Conservation (phyloP, 2,113 vertebrate species). For the Ophthalmotilapia sp. region DNA sequence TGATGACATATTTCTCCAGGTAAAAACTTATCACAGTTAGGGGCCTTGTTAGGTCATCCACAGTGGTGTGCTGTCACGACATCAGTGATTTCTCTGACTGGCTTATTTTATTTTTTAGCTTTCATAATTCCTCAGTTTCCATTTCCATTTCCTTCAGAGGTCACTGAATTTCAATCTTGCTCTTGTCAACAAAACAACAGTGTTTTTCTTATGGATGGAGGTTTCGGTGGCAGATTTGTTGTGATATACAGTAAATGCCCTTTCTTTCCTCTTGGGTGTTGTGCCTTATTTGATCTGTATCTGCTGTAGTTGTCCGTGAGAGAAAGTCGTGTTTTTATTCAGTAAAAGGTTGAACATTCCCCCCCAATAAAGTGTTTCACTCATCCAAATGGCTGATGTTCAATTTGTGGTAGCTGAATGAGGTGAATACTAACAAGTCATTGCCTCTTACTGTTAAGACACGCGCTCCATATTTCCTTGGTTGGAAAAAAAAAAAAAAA, state of each 20-base stretch:
- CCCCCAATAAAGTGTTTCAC: conserved; percentile 75
- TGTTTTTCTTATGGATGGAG: neutral
- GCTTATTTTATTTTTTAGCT: neutral
- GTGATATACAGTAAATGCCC: conserved; percentile 11
- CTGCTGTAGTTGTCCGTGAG: conserved; percentile 73
- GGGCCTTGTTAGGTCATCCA: neutral
- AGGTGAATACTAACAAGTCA: conserved; percentile 2
- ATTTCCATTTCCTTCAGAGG: neutral
- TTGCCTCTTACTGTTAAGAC: neutral
- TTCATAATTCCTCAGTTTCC: neutral
- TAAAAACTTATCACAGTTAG: neutral
- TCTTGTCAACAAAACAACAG: neutral
- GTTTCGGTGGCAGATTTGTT: neutral
- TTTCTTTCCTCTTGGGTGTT: conserved; percentile 70
- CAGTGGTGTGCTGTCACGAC: neutral
- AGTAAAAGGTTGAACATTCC: conserved; percentile 76
- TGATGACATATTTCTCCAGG: neutral
- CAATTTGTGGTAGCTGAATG: conserved; percentile 22
- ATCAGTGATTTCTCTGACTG: neutral
- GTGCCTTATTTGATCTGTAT: conserved; percentile 83
- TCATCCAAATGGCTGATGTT: conserved; percentile 25
- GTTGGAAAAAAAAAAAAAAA: neutral
- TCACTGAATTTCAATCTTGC: neutral
- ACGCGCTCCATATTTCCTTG: neutral
- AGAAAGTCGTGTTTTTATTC: conserved; percentile 70